A percentile compares a stretch with the other conserved stretches of the same genome.
These are phyloP conservation scores for Morone saxatilis DNA, from an alignment of 2,113 vertebrate species.

Conservation along the genomic window DNA sequence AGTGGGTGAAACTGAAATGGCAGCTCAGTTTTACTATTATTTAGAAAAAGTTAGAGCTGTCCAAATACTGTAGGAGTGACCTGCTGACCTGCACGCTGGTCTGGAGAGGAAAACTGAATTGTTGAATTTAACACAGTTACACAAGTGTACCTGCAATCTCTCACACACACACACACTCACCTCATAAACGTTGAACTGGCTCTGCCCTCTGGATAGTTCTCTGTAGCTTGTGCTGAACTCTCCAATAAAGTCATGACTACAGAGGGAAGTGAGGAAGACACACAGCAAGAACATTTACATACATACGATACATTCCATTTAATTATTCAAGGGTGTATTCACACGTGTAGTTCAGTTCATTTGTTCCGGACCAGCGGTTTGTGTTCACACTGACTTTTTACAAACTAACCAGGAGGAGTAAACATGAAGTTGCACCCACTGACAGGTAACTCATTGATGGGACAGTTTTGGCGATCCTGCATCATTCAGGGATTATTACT, in stretches of 20 bases:
- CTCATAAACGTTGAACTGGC: slow-evolving; percentile 98
- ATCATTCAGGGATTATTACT: too few relatives aligned
- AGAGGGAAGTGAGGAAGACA: not conserved
- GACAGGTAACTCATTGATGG: too few relatives aligned
- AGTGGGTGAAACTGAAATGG: not conserved
- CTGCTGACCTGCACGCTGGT: not conserved
- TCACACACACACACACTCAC: slow-evolving; percentile 76
- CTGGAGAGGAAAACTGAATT: not conserved
- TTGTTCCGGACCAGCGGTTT: too few relatives aligned
- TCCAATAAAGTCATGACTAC: slow-evolving; percentile 97
- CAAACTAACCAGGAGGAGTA: too few relatives aligned
- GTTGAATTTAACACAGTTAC: not conserved
- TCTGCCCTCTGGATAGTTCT: slow-evolving; percentile 95
- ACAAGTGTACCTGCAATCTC: not conserved
- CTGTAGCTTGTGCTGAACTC: slow-evolving; percentile 99
- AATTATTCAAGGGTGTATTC: not conserved
- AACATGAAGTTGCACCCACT: too few relatives aligned
- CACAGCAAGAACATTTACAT: not conserved
- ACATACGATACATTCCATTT: not conserved
- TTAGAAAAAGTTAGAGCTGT: not conserved
- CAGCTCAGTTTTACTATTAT: not conserved
- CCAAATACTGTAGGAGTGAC: not conserved
- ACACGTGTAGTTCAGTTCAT: too few relatives aligned
- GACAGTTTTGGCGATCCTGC: too few relatives aligned
- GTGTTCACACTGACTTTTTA: too few relatives aligned